Conservation (phyloP, 2,888 invertebrate species). For the Cantharis rufa region DNA sequence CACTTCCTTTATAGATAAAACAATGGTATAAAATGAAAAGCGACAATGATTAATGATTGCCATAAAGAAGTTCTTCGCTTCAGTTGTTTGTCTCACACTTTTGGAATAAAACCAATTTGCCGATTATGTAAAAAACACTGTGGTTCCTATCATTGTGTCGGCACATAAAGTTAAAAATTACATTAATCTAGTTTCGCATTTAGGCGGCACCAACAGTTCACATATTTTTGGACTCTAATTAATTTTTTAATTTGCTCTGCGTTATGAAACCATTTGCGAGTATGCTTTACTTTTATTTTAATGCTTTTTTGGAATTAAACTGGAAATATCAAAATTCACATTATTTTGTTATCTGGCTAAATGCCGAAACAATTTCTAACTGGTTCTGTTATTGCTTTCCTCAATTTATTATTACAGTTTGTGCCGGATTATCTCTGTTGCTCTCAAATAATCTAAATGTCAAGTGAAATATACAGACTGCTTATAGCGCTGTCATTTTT, state of each 20-base stretch:
- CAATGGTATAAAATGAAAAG: conserved; percentile 23
- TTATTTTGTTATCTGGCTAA: conserved; percentile 20
- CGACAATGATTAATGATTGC: conserved; percentile 46
- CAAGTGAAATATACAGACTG: background rate
- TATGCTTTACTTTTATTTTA: background rate
- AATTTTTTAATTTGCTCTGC: background rate
- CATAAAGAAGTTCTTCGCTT: conserved; percentile 43
- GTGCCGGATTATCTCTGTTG: conserved; percentile 11
- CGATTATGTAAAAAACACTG: conserved; percentile 35
- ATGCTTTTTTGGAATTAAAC: background rate
- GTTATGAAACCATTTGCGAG: background rate
- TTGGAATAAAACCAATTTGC: conserved; percentile 41
- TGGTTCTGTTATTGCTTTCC: conserved; percentile 23
- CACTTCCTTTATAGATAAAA: conserved; percentile 9
- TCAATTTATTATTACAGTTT: conserved; percentile 19
- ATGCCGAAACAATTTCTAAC: conserved; percentile 23
- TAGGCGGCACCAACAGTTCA: background rate
- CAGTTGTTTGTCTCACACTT: conserved; percentile 34
- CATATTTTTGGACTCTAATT: background rate
- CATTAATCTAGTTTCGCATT: conserved; percentile 30
- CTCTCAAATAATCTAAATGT: conserved; percentile 9
- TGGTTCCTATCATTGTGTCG: conserved; percentile 23
- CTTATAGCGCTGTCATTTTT: background rate
- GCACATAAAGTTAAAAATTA: conserved; percentile 22
- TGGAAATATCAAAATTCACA: conserved; percentile 15